Conservation (phyloP, 2,797 vertebrate genomes). For the Crax fasciolata region DNA sequence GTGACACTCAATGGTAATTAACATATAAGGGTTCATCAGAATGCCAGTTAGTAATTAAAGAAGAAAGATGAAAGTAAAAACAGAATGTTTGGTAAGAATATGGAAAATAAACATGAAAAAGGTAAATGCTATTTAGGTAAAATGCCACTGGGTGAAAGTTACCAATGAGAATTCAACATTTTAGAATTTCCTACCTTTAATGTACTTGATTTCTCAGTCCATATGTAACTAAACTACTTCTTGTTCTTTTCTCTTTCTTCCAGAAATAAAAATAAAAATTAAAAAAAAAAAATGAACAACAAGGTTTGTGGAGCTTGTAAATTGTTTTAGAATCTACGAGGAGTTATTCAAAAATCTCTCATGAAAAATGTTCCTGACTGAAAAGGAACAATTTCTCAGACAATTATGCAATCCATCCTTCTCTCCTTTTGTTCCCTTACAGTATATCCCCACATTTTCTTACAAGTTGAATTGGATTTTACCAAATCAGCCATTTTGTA, state of each 20-base stretch:
- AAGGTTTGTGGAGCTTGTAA: background rate
- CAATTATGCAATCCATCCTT: background rate
- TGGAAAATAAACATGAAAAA: background rate
- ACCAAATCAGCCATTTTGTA: background rate
- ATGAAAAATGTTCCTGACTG: background rate
- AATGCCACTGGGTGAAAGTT: background rate
- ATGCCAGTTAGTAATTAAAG: background rate
- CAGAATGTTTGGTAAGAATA: background rate
- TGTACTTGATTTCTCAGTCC: background rate
- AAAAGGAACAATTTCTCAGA: background rate
- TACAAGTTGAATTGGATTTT: background rate
- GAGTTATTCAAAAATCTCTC: background rate
- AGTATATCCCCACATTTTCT: background rate
- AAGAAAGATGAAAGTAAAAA: background rate
- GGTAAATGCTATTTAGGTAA: background rate
- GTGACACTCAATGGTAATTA: background rate
- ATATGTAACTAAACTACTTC: background rate
- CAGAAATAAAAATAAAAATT: background rate
- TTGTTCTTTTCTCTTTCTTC: background rate
- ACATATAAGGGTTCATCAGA: background rate
- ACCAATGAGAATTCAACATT: background rate
- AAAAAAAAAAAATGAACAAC: accelerated
- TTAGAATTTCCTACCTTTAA: background rate
- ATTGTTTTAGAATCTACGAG: accelerated
- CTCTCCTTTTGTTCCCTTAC: background rate